phyloP scores from a whole-genome alignment of 2,888 invertebrate species.

The Melanchra persicariae region DNA sequence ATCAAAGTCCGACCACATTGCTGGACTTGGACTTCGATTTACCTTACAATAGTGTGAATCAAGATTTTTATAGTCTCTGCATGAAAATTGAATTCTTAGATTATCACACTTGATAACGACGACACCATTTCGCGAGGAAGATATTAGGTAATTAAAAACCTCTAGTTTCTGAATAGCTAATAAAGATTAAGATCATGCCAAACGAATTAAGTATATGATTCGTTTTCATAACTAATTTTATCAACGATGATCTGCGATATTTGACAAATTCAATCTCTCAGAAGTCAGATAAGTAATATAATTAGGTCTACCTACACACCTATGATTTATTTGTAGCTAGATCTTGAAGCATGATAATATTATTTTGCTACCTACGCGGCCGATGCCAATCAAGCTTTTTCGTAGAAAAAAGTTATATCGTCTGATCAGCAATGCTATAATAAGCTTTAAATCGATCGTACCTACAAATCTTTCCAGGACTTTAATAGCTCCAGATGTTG shows the following conservation, averaged over 20 bases:
- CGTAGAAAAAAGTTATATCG: slow-evolving; percentile 32
- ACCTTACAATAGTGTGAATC: slow-evolving; percentile 5
- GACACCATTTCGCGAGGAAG: neutral
- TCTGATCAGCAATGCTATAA: slow-evolving; percentile 17
- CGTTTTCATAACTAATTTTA: neutral
- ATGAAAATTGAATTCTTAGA: neutral
- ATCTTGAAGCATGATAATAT: slow-evolving; percentile 4
- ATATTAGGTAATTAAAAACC: neutral
- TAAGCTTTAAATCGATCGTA: slow-evolving; percentile 26
- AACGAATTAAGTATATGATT: neutral
- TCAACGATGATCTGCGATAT: neutral
- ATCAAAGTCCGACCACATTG: slow-evolving; percentile 7
- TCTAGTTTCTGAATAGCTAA: neutral
- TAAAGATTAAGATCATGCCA: neutral
- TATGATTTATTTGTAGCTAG: neutral
- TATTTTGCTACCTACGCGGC: neutral
- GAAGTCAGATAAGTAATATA: neutral
- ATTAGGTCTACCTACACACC: neutral
- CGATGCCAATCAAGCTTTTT: slow-evolving; percentile 16
- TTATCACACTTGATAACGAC: too few relatives aligned
- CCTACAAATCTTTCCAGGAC: slow-evolving; percentile 37
- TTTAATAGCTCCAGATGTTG: slow-evolving; percentile 53
- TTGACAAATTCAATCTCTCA: neutral
- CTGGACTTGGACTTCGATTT: neutral
- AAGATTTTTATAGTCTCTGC: neutral